Evolutionary conservation across 2,888 invertebrate species (phyloP).

Genomic region (Lamproptera curius): DNA sequence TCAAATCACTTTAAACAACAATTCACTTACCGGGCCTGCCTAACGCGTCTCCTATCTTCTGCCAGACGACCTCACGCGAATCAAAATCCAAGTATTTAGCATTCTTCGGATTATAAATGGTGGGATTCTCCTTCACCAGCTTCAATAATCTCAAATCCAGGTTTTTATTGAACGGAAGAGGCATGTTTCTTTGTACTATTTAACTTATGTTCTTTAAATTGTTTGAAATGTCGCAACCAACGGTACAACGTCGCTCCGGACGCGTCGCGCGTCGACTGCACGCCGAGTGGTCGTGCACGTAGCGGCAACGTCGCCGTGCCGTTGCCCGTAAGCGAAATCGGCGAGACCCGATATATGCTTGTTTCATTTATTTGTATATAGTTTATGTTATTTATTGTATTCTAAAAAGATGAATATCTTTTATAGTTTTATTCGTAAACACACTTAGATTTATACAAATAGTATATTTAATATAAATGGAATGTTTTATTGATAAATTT

Average conservation of each 20-base stretch:
- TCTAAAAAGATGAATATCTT: no score
- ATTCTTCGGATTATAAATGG: constrained; percentile 54
- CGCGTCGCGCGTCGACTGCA: constrained; percentile 20
- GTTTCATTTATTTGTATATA: no score
- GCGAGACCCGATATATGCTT: no score
- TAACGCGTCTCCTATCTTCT: constrained; percentile 58
- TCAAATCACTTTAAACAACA: not conserved
- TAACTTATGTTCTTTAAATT: no score
- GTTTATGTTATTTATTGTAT: no score
- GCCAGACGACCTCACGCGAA: constrained; percentile 59
- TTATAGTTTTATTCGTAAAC: no score
- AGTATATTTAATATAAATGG: no score
- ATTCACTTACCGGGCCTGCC: constrained; percentile 52
- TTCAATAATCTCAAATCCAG: constrained; percentile 52
- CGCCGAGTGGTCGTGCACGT: constrained; percentile 30
- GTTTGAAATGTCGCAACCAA: not conserved
- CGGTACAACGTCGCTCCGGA: constrained; percentile 24
- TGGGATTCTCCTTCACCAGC: constrained; percentile 50
- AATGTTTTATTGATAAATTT: no score
- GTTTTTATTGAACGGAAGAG: constrained; percentile 52
- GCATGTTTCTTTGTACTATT: constrained; percentile 40
- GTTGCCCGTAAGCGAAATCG: constrained; percentile 19
- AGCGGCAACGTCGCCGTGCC: constrained; percentile 43
- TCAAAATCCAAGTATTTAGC: constrained; percentile 55
- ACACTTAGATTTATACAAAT: no score